Base-by-base conservation (phyloP, 1,140 invertebrate genomes). In the Agrypnia vestita region DNA sequence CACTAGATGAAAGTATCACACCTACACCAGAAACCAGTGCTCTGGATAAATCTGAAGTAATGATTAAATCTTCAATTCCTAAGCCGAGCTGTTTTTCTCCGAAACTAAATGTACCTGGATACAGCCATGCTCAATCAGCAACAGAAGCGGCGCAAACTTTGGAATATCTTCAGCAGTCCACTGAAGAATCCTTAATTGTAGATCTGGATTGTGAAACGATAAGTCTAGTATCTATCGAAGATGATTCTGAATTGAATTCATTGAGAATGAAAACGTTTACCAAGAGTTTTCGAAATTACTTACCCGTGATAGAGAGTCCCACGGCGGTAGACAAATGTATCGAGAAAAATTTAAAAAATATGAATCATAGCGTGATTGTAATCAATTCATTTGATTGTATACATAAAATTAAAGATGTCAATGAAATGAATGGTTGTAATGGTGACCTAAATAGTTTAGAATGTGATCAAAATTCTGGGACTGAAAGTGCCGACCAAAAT, bases 161-260 rank as follows among this genome's bases (percentile, higher is more conserved):
- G 4, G 78, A 47, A 59, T 74, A 78, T 46, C 81, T 75, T 53
- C 74, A 71, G 13, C 77, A 76, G 43, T n/a, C 76, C 11, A n/a
- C 49, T 0, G 79, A 83, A 25, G 82, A 83, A 59, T 79, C 80
- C 8, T 43, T 69, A 11, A 67, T 19, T 1, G n/a, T 76, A 3
- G 82, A 83, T 79, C 19, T 83, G 55, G 93, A 93, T 80, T 91
- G 91, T 84, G 93, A 94, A 85, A 94, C 93, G 0, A 84, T 94
- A 13, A 94, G 91, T 82, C 85, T 94, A 35, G 93, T 94, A 0
- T 93, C 94, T 11, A 94, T 94, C 72, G 90, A 91, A 67, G 90
- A 90, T 79, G 86, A 90, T 80, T 90, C 88, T 64, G 91, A 91
- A 80, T 82, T 90, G 11, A 87, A 89, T 76, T 89, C 90, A 3